phyloP scores from a whole-genome alignment of 2,797 vertebrate genomes.

The Diplodus puntazzo region DNA sequence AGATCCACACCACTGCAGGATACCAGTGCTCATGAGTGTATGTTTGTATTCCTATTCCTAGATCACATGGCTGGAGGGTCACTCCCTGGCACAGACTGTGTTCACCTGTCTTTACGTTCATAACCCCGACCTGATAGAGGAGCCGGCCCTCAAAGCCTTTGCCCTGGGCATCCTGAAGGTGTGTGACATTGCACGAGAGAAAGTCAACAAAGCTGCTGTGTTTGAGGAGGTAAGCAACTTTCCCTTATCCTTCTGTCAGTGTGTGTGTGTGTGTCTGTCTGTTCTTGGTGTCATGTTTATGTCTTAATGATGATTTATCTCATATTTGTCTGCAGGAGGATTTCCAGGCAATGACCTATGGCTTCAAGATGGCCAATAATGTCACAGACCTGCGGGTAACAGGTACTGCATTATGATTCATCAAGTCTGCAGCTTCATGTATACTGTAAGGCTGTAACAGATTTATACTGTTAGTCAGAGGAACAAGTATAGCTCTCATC shows the following conservation, averaged over 20 bases:
- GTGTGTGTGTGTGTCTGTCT: background rate
- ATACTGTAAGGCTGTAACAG: background rate
- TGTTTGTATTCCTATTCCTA: conserved; percentile 65
- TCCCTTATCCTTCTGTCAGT: background rate
- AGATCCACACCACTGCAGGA: background rate
- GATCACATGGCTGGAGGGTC: conserved; percentile 99
- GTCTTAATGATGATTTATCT: background rate
- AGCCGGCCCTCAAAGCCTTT: conserved; percentile 98
- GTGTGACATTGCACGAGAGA: conserved; percentile 98
- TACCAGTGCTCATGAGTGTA: conserved; percentile 2
- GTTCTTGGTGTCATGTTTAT: background rate
- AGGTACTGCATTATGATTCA: conserved; percentile 82
- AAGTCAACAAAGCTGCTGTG: conserved; percentile 98
- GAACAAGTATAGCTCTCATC: background rate
- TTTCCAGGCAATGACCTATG: conserved; percentile 99
- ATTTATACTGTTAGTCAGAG: background rate
- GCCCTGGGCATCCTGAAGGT: conserved; percentile 97
- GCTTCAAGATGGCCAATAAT: conserved; percentile 99
- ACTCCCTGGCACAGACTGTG: conserved; percentile 98
- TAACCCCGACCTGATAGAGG: conserved; percentile 97
- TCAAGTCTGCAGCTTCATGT: background rate
- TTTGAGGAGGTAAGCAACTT: conserved; percentile 93
- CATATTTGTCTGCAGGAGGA: conserved; percentile 88
- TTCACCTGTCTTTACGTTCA: conserved; percentile 99
- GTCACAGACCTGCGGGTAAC: conserved; percentile 98